Percentiles rank a stretch among this genome's conserved stretches.
phyloP scores from a whole-genome alignment of 1,140 invertebrate genomes.

The Chelonus insularis region DNA sequence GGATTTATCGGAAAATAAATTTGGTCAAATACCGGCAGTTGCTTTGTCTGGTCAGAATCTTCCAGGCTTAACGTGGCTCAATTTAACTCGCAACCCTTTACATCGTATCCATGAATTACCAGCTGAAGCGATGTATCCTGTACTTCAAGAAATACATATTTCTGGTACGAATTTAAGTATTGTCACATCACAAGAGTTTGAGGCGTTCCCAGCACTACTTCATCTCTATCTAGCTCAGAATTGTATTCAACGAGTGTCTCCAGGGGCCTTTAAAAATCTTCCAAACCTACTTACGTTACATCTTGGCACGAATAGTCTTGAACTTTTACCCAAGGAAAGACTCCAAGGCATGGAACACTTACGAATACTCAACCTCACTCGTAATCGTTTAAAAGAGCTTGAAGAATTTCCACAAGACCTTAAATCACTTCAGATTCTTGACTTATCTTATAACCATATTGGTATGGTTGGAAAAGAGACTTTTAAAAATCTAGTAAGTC shows the following conservation, averaged over 20 bases:
- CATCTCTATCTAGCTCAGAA: slow-evolving; percentile 76
- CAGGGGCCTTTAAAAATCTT: slow-evolving; percentile 79
- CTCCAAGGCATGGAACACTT: slow-evolving; percentile 76
- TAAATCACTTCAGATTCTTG: slow-evolving; percentile 74
- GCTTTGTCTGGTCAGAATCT: slow-evolving; percentile 76
- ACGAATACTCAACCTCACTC: slow-evolving; percentile 77
- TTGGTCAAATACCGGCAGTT: slow-evolving; percentile 78
- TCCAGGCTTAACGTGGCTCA: slow-evolving; percentile 72
- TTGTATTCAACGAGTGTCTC: slow-evolving; percentile 78
- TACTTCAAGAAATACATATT: slow-evolving; percentile 79
- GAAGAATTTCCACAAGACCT: slow-evolving; percentile 82
- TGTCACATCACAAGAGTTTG: slow-evolving; percentile 85
- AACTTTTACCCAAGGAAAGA: slow-evolving; percentile 82
- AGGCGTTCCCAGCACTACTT: slow-evolving; percentile 78
- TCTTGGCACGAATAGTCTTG: slow-evolving; percentile 81
- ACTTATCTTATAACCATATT: slow-evolving; percentile 83
- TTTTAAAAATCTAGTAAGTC: slow-evolving; percentile 73
- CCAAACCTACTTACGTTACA: slow-evolving; percentile 78
- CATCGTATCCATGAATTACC: slow-evolving; percentile 70
- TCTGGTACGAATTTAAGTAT: slow-evolving; percentile 82
- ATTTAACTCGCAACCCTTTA: slow-evolving; percentile 81
- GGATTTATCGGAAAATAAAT: slow-evolving; percentile 79
- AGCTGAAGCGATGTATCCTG: slow-evolving; percentile 67
- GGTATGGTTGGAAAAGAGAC: slow-evolving; percentile 74
- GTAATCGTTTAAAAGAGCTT: slow-evolving; percentile 79